Percentiles rank a stretch among this genome's conserved stretches.
These are phyloP conservation scores for Drosophila watanabei DNA, from an alignment of 1,140 invertebrate species.

Conservation along the genomic window DNA sequence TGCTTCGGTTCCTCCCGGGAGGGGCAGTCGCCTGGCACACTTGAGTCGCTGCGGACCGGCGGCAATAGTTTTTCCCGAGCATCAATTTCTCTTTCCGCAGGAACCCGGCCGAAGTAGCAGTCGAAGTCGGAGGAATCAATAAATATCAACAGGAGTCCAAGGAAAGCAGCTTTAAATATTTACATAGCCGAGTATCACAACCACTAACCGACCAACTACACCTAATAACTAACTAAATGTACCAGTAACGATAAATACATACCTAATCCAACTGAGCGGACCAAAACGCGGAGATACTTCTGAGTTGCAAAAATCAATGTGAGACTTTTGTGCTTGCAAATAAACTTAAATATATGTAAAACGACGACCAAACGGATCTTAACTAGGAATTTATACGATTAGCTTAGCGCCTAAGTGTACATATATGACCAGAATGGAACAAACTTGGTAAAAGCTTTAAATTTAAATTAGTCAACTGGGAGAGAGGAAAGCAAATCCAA, in stretches of 20 bases:
- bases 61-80: slow-evolving; percentile 17
- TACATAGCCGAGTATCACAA: slow-evolving; percentile 35
- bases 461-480: slow-evolving; percentile 60
- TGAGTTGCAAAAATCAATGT: slow-evolving; percentile 31
- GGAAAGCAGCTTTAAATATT: slow-evolving; percentile 42
- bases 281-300: slow-evolving; percentile 28
- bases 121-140: slow-evolving; percentile 20
- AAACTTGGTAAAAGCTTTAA: slow-evolving; percentile 80
- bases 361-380: slow-evolving; percentile 23
- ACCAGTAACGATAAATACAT: slow-evolving; percentile 39
- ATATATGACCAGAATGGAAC: slow-evolving; percentile 76
- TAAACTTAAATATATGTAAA: not conserved
- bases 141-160: slow-evolving; percentile 50
- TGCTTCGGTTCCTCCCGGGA: slow-evolving; percentile 35
- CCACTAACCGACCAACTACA: slow-evolving; percentile 32
- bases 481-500: slow-evolving; percentile 21
- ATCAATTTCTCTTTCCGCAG: slow-evolving; percentile 54
- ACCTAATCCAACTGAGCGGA: slow-evolving; percentile 45
- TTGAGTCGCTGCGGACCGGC: slow-evolving; percentile 58
- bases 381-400: slow-evolving; percentile 28
- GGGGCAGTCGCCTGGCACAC: slow-evolving; percentile 51
- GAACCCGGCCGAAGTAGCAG: too few relatives aligned
- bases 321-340: slow-evolving; percentile 30
- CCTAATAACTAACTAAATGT: slow-evolving; percentile 42
- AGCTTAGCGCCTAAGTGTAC: slow-evolving; percentile 64